Percentiles rank a stretch among this genome's conserved stretches.
Conservation (phyloP, 1,140 invertebrate species). For the Oryctes rhinoceros region DNA sequence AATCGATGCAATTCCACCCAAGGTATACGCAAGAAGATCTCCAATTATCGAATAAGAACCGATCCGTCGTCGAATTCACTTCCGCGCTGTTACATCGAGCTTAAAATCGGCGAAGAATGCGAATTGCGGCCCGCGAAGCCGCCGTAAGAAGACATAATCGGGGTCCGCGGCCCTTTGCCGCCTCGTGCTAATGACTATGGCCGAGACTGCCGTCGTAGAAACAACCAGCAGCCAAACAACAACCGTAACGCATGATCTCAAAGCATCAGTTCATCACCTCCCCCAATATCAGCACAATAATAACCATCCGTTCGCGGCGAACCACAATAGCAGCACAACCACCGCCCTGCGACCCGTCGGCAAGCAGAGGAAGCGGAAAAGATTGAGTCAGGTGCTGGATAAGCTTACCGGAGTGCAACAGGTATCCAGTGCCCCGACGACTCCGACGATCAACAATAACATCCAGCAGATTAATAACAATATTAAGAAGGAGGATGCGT, state of each 20-base stretch:
- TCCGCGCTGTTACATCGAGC: background rate
- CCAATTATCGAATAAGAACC: too few species aligned
- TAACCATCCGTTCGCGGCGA: conserved; percentile 68
- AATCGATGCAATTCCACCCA: background rate
- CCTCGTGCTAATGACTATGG: conserved; percentile 72
- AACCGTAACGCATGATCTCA: conserved; percentile 60
- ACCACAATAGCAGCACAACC: conserved; percentile 65
- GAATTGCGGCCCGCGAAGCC: conserved; percentile 53
- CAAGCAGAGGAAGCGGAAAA: conserved; percentile 74
- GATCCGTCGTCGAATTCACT: background rate
- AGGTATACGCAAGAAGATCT: background rate
- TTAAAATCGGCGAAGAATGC: background rate
- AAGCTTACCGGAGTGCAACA: conserved; percentile 64
- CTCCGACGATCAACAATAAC: conserved; percentile 59
- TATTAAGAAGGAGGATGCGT: conserved; percentile 50
- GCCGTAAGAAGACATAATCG: conserved; percentile 59
- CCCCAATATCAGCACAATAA: conserved; percentile 57
- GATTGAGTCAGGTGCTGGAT: conserved; percentile 78
- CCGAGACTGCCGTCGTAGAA: conserved; percentile 69
- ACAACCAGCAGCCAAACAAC: conserved; percentile 49
- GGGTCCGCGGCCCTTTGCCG: conserved; percentile 69
- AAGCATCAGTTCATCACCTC: conserved; percentile 46
- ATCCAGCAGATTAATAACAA: conserved; percentile 52
- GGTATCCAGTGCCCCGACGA: conserved; percentile 50
- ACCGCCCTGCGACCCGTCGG: conserved; percentile 62